A percentile compares a stretch with the other conserved stretches of the same genome.
Conservation (phyloP, 2,113 vertebrate species). For the Cyprinodon variegatus region DNA sequence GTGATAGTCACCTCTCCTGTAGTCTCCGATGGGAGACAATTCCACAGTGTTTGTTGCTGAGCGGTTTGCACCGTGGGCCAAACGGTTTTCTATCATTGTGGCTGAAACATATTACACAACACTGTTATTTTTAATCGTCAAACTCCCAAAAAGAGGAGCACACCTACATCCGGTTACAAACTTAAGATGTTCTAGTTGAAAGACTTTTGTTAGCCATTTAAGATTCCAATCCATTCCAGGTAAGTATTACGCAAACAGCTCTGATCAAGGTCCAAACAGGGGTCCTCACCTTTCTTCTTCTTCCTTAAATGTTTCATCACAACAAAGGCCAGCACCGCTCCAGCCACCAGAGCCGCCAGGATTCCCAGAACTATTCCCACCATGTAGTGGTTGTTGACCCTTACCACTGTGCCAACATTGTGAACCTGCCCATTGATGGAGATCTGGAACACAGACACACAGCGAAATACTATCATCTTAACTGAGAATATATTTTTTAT, state of each 20-base stretch:
- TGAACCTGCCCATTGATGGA: constrained; percentile 83
- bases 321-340: constrained; percentile 72
- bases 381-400: constrained; percentile 77
- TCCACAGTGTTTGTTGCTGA: constrained; percentile 66
- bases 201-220: constrained; percentile 28
- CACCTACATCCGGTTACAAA: constrained; percentile 18
- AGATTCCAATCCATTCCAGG: not conserved
- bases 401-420: constrained; percentile 82
- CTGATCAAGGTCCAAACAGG: constrained; percentile 46
- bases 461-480: not conserved
- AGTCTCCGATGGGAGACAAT: constrained; percentile 74
- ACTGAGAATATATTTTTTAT: too few relatives aligned
- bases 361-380: constrained; percentile 82
- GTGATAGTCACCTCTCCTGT: constrained; percentile 76
- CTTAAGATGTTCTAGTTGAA: constrained; percentile 60
- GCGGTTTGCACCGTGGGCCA: constrained; percentile 61
- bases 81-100: constrained; percentile 69
- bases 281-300: constrained; percentile 81
- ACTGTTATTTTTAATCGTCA: constrained; percentile 57
- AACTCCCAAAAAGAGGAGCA: constrained; percentile 18
- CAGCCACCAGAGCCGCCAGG: constrained; percentile 79
- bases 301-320: constrained; percentile 81
- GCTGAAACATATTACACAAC: constrained; percentile 69
- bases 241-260: constrained; percentile 34
- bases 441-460: constrained; percentile 62